phyloP scores from a whole-genome alignment of 2,113 vertebrate genomes.

The Centropus unirufus region DNA sequence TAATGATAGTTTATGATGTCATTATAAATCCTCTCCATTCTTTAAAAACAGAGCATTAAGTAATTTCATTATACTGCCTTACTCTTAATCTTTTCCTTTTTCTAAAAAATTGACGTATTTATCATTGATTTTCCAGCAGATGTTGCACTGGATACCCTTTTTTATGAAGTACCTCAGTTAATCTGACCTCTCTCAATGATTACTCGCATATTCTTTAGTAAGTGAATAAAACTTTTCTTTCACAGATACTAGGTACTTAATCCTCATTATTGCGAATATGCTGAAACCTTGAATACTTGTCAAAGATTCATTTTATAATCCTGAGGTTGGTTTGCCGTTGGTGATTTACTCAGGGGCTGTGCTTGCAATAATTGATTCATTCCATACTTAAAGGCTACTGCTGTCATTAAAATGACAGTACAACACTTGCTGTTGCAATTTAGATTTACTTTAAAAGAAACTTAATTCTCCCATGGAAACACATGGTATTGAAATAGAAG shows the following conservation, averaged over 20 bases:
- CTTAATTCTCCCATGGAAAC: slow-evolving; percentile 11
- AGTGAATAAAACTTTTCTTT: slow-evolving; percentile 79
- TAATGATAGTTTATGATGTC: slow-evolving; percentile 59
- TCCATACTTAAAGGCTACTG: slow-evolving; percentile 71
- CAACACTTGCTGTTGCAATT: slow-evolving; percentile 63
- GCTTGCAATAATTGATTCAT: slow-evolving; percentile 80
- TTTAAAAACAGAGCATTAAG: slow-evolving; percentile 66
- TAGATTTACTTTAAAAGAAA: slow-evolving; percentile 50
- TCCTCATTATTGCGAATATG: slow-evolving; percentile 75
- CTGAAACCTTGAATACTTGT: slow-evolving; percentile 76
- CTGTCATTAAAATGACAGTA: slow-evolving; percentile 72
- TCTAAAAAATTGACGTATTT: slow-evolving; percentile 58
- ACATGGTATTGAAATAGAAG: slow-evolving; percentile 28
- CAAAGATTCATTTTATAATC: slow-evolving; percentile 77
- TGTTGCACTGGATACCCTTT: slow-evolving; percentile 54
- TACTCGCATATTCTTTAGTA: slow-evolving; percentile 66
- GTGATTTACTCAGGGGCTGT: slow-evolving; percentile 69
- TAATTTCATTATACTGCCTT: slow-evolving; percentile 46
- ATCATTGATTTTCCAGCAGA: slow-evolving; percentile 68
- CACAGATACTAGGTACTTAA: slow-evolving; percentile 69
- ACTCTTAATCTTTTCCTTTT: slow-evolving; percentile 55
- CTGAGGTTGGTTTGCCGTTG: slow-evolving; percentile 68
- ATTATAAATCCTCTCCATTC: slow-evolving; percentile 46
- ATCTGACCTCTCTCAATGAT: slow-evolving; percentile 72
- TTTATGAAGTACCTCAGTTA: slow-evolving; percentile 48